A percentile compares a stretch with the other conserved stretches of the same genome.
Evolutionary conservation across 2,888 invertebrate species (phyloP).

Genomic region (Amiota minor): DNA sequence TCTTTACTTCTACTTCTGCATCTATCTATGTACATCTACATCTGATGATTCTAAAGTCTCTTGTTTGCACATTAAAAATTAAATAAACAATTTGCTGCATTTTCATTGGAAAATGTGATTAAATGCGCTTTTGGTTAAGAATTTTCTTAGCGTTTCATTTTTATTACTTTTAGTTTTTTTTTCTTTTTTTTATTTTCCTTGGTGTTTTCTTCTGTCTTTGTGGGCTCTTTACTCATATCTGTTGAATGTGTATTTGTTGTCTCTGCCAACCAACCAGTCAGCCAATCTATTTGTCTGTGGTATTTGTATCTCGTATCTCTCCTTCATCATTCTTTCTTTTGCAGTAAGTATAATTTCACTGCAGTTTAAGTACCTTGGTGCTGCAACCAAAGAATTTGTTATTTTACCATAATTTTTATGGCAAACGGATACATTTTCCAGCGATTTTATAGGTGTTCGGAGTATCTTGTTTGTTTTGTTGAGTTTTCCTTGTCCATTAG

Average conservation of each 20-base stretch:
- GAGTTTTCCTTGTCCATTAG: background rate
- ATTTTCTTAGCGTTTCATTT: constrained; percentile 9
- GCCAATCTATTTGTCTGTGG: constrained; percentile 26
- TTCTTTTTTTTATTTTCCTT: background rate
- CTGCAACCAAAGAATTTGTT: no score
- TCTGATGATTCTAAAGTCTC: no score
- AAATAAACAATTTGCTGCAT: constrained; percentile 67
- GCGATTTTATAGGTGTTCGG: background rate
- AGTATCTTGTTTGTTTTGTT: background rate
- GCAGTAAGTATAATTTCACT: background rate
- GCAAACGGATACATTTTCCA: constrained; percentile 54
- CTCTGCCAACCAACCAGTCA: background rate
- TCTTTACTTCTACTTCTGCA: no score
- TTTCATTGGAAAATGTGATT: constrained; percentile 67
- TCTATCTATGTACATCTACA: no score
- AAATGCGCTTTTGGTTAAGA: constrained; percentile 52
- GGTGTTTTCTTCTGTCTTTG: background rate
- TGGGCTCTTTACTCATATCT: constrained; percentile 2
- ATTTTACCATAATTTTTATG: constrained; percentile 47
- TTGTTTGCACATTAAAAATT: constrained; percentile 61
- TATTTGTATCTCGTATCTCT: constrained; percentile 13
- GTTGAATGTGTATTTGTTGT: constrained; percentile 5
- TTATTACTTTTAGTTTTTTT: background rate
- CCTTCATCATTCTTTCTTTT: background rate
- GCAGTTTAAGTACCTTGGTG: no score